phyloP scores from a whole-genome alignment of 1,140 invertebrate species.

The Melitaea cinxia region DNA sequence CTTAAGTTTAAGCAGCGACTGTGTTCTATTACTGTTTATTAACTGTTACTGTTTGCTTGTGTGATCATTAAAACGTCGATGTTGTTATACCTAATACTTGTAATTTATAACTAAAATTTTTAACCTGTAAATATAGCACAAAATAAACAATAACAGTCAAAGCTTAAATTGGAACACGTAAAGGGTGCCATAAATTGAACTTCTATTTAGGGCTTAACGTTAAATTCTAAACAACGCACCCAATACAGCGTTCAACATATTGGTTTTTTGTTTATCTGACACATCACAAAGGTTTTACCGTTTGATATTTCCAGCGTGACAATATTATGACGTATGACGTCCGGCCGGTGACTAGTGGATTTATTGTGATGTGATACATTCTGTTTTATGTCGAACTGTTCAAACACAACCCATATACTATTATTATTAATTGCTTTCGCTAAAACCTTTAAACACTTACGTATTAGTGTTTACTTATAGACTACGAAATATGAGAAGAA shows the following conservation, averaged over 20 bases:
- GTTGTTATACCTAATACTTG: too few species aligned
- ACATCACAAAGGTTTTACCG: slow-evolving; percentile 10
- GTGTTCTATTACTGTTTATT: too few species aligned
- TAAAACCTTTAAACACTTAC: too few species aligned
- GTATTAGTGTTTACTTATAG: too few species aligned
- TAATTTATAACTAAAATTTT: too few species aligned
- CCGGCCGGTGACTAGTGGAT: not conserved
- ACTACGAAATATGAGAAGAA: too few species aligned
- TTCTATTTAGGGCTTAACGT: not conserved
- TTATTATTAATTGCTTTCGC: too few species aligned
- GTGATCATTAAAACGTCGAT: not conserved
- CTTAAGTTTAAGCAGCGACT: not conserved
- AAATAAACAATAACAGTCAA: too few species aligned
- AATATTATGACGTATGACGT: slow-evolving; percentile 11
- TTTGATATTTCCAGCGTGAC: slow-evolving; percentile 11
- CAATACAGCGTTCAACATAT: slow-evolving; percentile 6
- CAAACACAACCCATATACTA: not conserved
- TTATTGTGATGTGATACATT: not conserved
- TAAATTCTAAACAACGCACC: not conserved
- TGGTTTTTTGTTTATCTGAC: slow-evolving; percentile 8
- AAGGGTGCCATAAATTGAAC: not conserved
- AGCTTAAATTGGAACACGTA: not conserved
- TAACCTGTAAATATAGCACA: too few species aligned
- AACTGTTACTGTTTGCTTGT: too few species aligned
- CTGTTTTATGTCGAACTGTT: not conserved